These are phyloP conservation scores for Apogon hyalosoma DNA, from an alignment of 2,797 vertebrate genomes.

Conservation along the genomic window DNA sequence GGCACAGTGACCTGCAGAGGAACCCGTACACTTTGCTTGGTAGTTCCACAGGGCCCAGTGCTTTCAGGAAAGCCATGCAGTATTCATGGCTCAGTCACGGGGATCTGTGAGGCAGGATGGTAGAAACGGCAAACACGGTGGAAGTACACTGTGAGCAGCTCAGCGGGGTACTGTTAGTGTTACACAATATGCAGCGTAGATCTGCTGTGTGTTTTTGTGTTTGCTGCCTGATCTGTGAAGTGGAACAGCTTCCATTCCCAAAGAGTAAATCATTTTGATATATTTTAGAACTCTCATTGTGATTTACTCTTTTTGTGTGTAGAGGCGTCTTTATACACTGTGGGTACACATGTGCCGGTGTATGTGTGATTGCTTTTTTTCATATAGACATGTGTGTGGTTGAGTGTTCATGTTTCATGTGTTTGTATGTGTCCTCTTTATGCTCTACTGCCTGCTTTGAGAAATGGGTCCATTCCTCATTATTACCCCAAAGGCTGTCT, in stretches of 20 bases:
- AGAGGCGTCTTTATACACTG: neutral
- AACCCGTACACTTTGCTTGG: constrained; percentile 71
- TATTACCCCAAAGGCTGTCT: constrained; percentile 71
- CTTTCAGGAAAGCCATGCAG: constrained; percentile 78
- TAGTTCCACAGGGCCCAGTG: constrained; percentile 69
- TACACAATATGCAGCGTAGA: constrained; percentile 42
- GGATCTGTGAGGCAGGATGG: constrained; percentile 41
- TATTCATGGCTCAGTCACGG: constrained; percentile 75
- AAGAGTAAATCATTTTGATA: constrained; percentile 29
- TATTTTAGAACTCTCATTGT: constrained; percentile 19
- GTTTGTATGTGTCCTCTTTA: constrained; percentile 61
- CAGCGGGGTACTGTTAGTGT: constrained; percentile 32
- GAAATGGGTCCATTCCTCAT: constrained; percentile 59
- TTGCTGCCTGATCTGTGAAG: constrained; percentile 34
- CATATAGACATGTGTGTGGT: constrained; percentile 8
- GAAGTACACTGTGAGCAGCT: constrained; percentile 49
- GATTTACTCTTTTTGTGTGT: constrained; percentile 5
- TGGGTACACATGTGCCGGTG: neutral
- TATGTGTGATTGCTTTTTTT: constrained; percentile 13
- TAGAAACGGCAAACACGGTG: constrained; percentile 37
- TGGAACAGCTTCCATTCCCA: constrained; percentile 17
- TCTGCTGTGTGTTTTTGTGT: constrained; percentile 27
- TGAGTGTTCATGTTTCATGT: constrained; percentile 26
- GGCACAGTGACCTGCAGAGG: constrained; percentile 78
- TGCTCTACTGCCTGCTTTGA: constrained; percentile 59